Base-by-base conservation (phyloP, 2,113 vertebrate genomes). In the Myrmecobius fasciatus region DNA sequence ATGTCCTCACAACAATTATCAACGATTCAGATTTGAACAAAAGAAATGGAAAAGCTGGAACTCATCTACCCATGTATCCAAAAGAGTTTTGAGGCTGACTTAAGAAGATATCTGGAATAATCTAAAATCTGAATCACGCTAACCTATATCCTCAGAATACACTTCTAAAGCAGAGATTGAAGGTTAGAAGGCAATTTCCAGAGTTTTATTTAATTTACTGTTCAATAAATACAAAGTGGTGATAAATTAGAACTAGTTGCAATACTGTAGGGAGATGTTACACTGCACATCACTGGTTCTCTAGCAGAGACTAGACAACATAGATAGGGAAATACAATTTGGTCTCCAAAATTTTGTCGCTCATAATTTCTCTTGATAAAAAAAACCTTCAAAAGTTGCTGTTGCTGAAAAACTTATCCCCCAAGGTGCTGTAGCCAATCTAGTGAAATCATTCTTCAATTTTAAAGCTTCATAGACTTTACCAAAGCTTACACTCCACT, bases 1-100 rank as follows among this genome's bases (percentile, higher is more conserved):
- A 95, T 94, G 53, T 89, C 43, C 22, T 67, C 88, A 67, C 4
- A 95, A 25, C 6, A 91, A 91, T n/a, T n/a, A 94, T 46, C 43
- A 22, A 22, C 52, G 52, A 54, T 2, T 49, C 20, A 56, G 31
- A 95, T 1, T 95, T 46, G 24, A 92, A 89, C 93, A 49, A 90
- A 83, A 17, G 20, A 83, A 83, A 83, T 83, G 67, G 67, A 43
- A n/a, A 20, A 83, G 20, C 36, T 83, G 7, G 20, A 83, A 83
- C 36, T 22, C 22, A 43, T 20, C 36, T 75, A 67, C 14, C 17
- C 36, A 83, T 7, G 7, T 43, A n/a, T 43, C n/a, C 67, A 22
- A n/a, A 83, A 83, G 67, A 83, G 43, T 43, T 43, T 22, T 83
- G n/a, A n/a, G 36, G 5, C 36, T 43, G n/a, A 7, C 67, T 83